A percentile compares a stretch with the other conserved stretches of the same genome.
phyloP scores from a whole-genome alignment of 2,888 invertebrate genomes.

The Poecilobothrus nobilitatus region DNA sequence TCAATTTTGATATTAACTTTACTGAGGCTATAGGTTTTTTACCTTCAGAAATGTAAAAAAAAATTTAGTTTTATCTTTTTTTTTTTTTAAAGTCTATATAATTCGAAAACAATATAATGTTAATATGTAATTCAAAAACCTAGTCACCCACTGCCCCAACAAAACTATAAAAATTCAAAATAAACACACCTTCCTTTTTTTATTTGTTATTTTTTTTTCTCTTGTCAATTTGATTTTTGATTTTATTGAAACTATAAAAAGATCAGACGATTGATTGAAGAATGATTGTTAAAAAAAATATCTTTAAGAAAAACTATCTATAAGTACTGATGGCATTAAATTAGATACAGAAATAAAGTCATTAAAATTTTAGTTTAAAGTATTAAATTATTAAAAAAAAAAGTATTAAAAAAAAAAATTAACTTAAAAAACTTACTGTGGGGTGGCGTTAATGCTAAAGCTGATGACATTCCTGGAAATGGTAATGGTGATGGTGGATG shows the following conservation, averaged over 20 bases:
- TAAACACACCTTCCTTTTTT: background rate
- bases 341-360: no score
- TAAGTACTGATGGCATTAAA: no score
- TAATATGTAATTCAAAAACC: background rate
- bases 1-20: no score
- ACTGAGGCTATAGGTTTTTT: no score
- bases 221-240: background rate
- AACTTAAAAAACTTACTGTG: conserved; percentile 75
- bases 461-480: conserved; percentile 66
- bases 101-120: background rate
- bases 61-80: no score
- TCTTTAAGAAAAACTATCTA: no score
- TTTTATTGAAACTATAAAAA: background rate
- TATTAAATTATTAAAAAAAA: no score
- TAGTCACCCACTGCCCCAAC: background rate
- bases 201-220: background rate
- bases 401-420: background rate
- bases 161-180: background rate
- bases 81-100: no score
- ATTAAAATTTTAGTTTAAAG: no score
- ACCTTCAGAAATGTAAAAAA: no score
- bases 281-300: no score
- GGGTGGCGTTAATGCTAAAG: conserved; percentile 71
- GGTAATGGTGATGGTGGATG: conserved; percentile 54
- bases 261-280: no score